Evolutionary conservation across 2,113 vertebrate species (phyloP).

Genomic region (Petaurus breviceps): DNA sequence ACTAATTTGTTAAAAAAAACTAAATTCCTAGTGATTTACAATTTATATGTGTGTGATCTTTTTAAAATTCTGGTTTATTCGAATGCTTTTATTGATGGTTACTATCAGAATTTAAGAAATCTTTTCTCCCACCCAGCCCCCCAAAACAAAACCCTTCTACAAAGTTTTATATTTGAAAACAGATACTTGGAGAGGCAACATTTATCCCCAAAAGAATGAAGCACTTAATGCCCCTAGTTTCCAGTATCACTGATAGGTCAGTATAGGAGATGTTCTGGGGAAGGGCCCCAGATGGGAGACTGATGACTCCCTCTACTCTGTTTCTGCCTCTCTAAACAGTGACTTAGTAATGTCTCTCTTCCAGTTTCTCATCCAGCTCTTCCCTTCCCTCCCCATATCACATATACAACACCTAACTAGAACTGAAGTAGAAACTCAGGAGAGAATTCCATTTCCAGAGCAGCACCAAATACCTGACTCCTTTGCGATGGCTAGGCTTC

Average conservation of each 20-base stretch:
- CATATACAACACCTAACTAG: background rate
- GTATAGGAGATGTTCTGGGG: background rate
- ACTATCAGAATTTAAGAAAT: background rate
- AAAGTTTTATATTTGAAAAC: background rate
- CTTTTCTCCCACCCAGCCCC: background rate
- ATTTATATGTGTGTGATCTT: background rate
- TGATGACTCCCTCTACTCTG: background rate
- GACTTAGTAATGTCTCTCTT: background rate
- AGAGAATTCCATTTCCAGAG: background rate
- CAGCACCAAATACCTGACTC: slow-evolving; percentile 62
- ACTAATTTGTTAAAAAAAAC: background rate
- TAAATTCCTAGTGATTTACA: background rate
- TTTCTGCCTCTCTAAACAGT: background rate
- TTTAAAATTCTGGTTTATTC: background rate
- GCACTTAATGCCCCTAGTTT: background rate
- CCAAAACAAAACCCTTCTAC: background rate
- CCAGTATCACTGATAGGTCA: background rate
- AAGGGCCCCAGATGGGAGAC: background rate
- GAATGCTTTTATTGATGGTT: background rate
- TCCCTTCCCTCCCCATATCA: background rate
- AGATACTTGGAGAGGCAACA: background rate
- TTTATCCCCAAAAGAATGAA: background rate
- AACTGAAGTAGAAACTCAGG: background rate
- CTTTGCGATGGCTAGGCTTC: background rate
- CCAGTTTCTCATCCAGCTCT: background rate